Conservation (phyloP, 2,797 vertebrate species). For the Saxicola maurus region DNA sequence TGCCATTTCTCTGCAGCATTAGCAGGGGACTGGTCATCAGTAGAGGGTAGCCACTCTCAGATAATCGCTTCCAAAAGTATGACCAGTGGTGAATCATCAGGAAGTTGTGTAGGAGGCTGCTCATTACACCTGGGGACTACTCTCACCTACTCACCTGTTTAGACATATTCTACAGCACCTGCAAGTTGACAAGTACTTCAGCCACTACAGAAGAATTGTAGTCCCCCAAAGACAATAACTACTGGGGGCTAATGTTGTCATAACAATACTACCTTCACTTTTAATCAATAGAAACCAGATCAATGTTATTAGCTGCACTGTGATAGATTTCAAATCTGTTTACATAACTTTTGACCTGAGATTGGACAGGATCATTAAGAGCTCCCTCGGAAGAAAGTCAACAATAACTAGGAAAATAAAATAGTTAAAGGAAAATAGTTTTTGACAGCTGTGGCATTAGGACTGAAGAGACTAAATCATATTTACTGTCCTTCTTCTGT, state of each 20-base stretch:
- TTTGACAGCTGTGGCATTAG: not conserved
- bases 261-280: not conserved
- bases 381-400: not conserved
- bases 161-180: not conserved
- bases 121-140: accelerated
- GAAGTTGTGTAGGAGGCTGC: not conserved
- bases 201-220: not conserved
- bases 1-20: not conserved
- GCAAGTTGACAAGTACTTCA: not conserved
- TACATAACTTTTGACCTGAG: not conserved
- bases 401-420: not conserved
- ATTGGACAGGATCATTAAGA: not conserved
- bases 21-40: not conserved
- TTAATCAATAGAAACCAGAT: not conserved
- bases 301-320: not conserved
- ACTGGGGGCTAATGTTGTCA: not conserved
- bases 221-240: not conserved
- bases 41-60: not conserved
- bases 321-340: not conserved
- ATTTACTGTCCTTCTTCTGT: not conserved
- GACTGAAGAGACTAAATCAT: not conserved
- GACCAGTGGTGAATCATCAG: not conserved
- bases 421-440: not conserved
- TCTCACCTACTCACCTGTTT: not conserved
- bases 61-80: not conserved